Base-by-base conservation (phyloP, 2,797 vertebrate genomes). In the Amblyraja radiata region DNA sequence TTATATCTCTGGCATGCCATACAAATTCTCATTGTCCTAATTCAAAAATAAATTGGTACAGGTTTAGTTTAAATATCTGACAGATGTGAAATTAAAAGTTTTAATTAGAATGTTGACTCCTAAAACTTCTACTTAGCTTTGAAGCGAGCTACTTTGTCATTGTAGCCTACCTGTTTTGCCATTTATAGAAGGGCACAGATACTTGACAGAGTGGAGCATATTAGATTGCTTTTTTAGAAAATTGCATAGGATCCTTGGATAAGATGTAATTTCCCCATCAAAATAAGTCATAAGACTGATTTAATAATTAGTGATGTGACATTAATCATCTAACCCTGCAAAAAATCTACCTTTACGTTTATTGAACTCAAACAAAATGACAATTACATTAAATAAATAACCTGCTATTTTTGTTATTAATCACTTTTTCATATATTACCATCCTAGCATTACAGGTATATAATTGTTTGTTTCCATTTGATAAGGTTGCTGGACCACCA, bases 401-500 rank as follows among this genome's bases (percentile, higher is more conserved):
- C 36, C 25, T 61, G 7, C 58, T 32, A 39, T 79, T 93, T 93
- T 25, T 79, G 23, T 36, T 54, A 28, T 65, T 61, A 90, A 5
- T 25, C 0, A 83, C 78, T 5, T n/a, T 93, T 65, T 94, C 58
- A 68, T 39, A 8, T 65, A 74, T 88, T 32, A 39, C 9, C 14
- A 1, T 80, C 36, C 61, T 76, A 78, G 32, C 68, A 81, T 36
- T 79, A 32, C 77, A 28, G 88, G 8, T 11, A n/a, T 46, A 71
- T 54, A 32, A 32, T 63, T 32, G 5, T 25, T 76, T 63, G 5
- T 46, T 68, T 61, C 32, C 28, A 77, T 74, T 28, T 76, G 93
- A 93, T 14, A 79, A 99, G 99, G 99, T 99, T 95, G 99, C 99
- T 94, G 99, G 99, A 94, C 99, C 99, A 94, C 99, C 99, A 77